A percentile compares a stretch with the other conserved stretches of the same genome.
Conservation (phyloP, 2,797 vertebrate species). For the Staurois parvus region DNA sequence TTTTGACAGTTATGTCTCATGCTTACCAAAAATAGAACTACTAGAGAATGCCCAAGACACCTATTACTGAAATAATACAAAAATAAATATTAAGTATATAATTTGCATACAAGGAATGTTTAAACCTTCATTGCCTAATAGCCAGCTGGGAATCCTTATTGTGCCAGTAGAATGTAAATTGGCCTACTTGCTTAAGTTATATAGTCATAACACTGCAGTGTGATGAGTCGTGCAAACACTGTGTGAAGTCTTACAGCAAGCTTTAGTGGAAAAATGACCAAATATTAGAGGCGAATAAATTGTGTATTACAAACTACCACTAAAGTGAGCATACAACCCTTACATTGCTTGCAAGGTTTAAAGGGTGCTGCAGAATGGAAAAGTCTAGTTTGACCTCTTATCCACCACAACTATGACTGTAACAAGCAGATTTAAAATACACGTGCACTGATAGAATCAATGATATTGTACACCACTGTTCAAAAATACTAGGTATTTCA, state of each 20-base stretch:
- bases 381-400: too few species aligned
- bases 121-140: background rate
- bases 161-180: background rate
- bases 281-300: too few species aligned
- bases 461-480: too few species aligned
- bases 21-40: background rate
- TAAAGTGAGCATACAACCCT: too few species aligned
- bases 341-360: too few species aligned
- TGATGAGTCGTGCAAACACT: background rate
- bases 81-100: background rate
- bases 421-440: too few species aligned
- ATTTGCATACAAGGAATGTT: background rate
- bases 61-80: background rate
- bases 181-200: background rate
- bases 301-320: too few species aligned
- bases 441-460: too few species aligned
- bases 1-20: background rate
- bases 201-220: background rate
- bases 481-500: too few species aligned
- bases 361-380: too few species aligned
- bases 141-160: background rate
- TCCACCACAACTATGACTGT: too few species aligned
- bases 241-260: background rate
- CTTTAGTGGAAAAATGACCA: background rate
- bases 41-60: background rate